Conservation (phyloP, 2,888 invertebrate genomes). For the Asteroscopus sphinx region DNA sequence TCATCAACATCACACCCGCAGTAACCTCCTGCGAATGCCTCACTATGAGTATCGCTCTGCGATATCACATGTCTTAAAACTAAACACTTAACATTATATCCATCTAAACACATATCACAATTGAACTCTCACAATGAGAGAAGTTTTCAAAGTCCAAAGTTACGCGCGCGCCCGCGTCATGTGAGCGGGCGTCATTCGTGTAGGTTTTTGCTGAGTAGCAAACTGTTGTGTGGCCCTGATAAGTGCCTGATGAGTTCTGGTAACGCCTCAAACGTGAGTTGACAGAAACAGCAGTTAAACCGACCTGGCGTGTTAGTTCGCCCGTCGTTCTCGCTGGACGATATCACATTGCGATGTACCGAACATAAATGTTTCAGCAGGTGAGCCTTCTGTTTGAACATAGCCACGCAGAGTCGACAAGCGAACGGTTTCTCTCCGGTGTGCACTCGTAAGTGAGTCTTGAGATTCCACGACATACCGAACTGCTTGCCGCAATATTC, state of each 20-base stretch:
- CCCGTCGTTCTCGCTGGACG: conserved; percentile 94
- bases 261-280: conserved; percentile 95
- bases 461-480: conserved; percentile 97
- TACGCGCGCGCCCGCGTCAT: conserved; percentile 80
- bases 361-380: conserved; percentile 96
- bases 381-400: conserved; percentile 98
- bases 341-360: conserved; percentile 96
- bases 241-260: conserved; percentile 96
- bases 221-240: conserved; percentile 96
- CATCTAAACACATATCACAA: conserved; percentile 89
- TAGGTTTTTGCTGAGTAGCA: conserved; percentile 96
- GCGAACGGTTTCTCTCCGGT: conserved; percentile 97
- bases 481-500: conserved; percentile 97
- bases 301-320: conserved; percentile 90
- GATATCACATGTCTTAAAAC: conserved; percentile 80
- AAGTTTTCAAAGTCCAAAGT: conserved; percentile 82
- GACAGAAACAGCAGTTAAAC: conserved; percentile 97
- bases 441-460: conserved; percentile 96
- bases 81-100: conserved; percentile 81
- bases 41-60: conserved; percentile 87
- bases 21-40: conserved; percentile 76
- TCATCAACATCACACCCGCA: conserved; percentile 79
- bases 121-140: conserved; percentile 85
- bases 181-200: conserved; percentile 91
- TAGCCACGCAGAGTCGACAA: conserved; percentile 96